Evolutionary conservation across 2,888 invertebrate species (phyloP).

Genomic region (Acleris sparsana): DNA sequence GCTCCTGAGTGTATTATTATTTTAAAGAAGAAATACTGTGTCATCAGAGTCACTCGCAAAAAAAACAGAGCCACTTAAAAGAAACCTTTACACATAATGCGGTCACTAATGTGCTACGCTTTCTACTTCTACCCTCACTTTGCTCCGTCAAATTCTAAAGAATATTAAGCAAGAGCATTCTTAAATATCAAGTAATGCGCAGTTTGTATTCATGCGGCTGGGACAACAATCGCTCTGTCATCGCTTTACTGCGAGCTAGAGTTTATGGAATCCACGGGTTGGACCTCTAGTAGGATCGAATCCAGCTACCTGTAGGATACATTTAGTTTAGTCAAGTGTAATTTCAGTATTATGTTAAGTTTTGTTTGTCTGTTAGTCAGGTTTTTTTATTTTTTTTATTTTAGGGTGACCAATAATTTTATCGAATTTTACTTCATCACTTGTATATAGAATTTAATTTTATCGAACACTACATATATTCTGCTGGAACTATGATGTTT

Average conservation of each 20-base stretch:
- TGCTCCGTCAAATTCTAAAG: constrained; percentile 5
- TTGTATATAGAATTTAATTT: too few relatives aligned
- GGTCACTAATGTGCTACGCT: constrained; percentile 12
- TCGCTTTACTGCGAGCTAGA: constrained; percentile 18
- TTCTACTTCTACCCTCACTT: constrained; percentile 18
- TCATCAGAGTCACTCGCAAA: neutral
- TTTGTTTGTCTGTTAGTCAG: too few relatives aligned
- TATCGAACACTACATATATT: too few relatives aligned
- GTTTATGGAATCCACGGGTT: neutral
- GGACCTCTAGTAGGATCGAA: neutral
- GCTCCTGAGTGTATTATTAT: too few relatives aligned
- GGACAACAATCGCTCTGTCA: constrained; percentile 21
- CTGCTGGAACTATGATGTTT: too few relatives aligned
- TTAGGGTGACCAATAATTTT: too few relatives aligned
- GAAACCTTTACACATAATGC: neutral
- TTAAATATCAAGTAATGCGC: constrained; percentile 46
- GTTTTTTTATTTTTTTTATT: too few relatives aligned
- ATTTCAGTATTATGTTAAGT: too few relatives aligned
- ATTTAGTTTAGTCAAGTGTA: too few relatives aligned
- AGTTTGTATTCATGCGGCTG: constrained; percentile 56
- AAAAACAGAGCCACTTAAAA: neutral
- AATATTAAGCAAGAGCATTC: constrained; percentile 6
- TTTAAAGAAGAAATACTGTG: neutral
- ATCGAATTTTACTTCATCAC: too few relatives aligned
- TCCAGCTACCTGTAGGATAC: too few relatives aligned